Conservation (phyloP, 1,140 invertebrate species). For the Neodiprion lecontei region DNA sequence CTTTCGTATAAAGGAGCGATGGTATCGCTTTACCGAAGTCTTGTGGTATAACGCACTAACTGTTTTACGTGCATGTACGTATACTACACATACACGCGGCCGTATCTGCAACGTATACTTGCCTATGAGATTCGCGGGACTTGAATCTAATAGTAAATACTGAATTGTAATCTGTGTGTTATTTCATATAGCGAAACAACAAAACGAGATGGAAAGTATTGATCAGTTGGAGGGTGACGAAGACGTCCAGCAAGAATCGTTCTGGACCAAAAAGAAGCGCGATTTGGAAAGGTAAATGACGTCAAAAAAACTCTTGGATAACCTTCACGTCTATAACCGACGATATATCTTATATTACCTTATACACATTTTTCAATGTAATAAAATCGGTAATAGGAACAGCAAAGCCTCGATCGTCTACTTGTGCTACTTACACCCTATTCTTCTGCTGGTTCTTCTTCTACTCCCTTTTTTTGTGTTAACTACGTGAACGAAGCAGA, state of each 20-base stretch:
- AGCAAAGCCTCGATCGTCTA: too few relatives aligned
- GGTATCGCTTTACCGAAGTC: too few relatives aligned
- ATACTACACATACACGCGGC: too few relatives aligned
- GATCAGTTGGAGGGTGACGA: constrained; percentile 85
- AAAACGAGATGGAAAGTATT: constrained; percentile 83
- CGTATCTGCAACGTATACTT: too few relatives aligned
- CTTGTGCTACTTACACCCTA: too few relatives aligned
- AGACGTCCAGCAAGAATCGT: constrained; percentile 77
- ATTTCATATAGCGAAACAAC: constrained; percentile 66
- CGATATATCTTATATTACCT: constrained; percentile 1
- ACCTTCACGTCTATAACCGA: not conserved
- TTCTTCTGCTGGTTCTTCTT: not conserved
- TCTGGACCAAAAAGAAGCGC: constrained; percentile 83
- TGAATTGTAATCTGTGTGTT: too few relatives aligned
- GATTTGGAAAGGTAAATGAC: constrained; percentile 73
- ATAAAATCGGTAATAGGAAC: constrained; percentile 16
- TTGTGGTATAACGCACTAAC: too few relatives aligned
- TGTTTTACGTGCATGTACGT: not conserved
- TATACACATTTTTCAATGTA: constrained; percentile 19
- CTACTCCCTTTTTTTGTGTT: not conserved
- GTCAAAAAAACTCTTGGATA: not conserved
- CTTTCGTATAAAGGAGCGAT: too few relatives aligned
- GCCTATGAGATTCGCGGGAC: too few relatives aligned
- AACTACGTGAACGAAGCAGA: too few relatives aligned
- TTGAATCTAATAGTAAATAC: too few relatives aligned